Conservation (phyloP, 2,888 invertebrate species). For the Hirudinaria manillensis region DNA sequence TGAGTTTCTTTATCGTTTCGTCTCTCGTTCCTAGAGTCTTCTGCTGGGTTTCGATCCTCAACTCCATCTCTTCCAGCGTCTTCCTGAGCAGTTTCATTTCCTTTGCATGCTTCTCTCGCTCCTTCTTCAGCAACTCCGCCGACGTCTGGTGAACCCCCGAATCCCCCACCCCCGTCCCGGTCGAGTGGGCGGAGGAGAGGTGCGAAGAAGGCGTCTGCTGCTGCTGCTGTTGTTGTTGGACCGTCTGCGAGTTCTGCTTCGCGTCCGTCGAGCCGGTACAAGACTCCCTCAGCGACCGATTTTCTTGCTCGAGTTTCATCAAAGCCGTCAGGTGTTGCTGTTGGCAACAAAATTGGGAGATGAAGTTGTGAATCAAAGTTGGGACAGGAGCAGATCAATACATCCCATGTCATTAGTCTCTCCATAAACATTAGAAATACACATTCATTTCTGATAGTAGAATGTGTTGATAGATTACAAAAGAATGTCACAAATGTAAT, state of each 20-base stretch:
- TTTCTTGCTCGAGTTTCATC: conserved; percentile 32
- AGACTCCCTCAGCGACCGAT: conserved; percentile 32
- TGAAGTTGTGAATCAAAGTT: too few species aligned
- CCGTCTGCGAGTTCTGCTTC: neutral
- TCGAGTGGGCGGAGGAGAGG: neutral
- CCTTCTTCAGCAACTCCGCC: conserved; percentile 65
- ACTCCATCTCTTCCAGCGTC: conserved; percentile 62
- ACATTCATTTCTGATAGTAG: too few species aligned
- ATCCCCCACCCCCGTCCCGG: neutral
- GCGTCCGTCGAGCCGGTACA: neutral
- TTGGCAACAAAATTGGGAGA: neutral
- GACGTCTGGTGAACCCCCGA: conserved; percentile 7
- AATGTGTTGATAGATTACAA: too few species aligned
- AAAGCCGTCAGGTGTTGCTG: conserved; percentile 32
- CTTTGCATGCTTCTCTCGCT: conserved; percentile 82
- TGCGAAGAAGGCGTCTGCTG: conserved; percentile 1
- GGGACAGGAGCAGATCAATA: too few species aligned
- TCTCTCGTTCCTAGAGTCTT: conserved; percentile 92
- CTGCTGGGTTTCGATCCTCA: conserved; percentile 94
- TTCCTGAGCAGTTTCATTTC: conserved; percentile 38
- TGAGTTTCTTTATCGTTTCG: conserved; percentile 93
- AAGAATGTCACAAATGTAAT: too few species aligned
- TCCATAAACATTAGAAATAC: too few species aligned
- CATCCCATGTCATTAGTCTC: too few species aligned
- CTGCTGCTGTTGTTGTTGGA: conserved; percentile 8